phyloP scores from a whole-genome alignment of 1,140 invertebrate genomes.

The Scaptomyza graminum region DNA sequence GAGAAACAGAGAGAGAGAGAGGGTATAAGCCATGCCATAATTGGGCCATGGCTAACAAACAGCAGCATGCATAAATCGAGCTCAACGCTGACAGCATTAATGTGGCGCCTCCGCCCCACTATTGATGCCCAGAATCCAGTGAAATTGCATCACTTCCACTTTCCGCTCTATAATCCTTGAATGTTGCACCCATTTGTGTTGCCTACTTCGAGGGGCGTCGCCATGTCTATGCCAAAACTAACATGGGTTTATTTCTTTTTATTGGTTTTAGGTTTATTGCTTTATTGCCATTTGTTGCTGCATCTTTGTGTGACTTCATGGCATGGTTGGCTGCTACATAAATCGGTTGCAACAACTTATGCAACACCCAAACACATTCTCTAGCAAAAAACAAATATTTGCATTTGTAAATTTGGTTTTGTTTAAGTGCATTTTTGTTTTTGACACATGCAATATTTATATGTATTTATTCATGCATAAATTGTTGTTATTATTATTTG shows the following conservation, averaged over 20 bases:
- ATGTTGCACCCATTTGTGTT: constrained; percentile 21
- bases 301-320: background rate
- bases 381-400: constrained; percentile 2
- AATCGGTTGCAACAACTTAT: constrained; percentile 2
- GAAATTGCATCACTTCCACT: background rate
- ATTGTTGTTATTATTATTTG: constrained; percentile 15
- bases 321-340: constrained; percentile 12
- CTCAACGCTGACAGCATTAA: constrained; percentile 46
- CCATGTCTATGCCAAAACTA: constrained; percentile 12
- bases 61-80: constrained; percentile 58
- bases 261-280: constrained; percentile 27
- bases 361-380: background rate
- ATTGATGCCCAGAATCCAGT: constrained; percentile 26
- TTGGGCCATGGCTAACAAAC: constrained; percentile 52
- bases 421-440: constrained; percentile 30
- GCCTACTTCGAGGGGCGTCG: constrained; percentile 44
- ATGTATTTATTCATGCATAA: constrained; percentile 38
- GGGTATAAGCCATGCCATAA: constrained; percentile 37
- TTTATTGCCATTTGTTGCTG: background rate
- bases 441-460: constrained; percentile 41
- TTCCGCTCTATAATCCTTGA: constrained; percentile 2
- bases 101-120: constrained; percentile 21
- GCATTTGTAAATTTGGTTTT: constrained; percentile 5
- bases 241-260: constrained; percentile 39
- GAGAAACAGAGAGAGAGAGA: background rate